phyloP scores from a whole-genome alignment of 1,140 invertebrate genomes.

The Zophobas morio region DNA sequence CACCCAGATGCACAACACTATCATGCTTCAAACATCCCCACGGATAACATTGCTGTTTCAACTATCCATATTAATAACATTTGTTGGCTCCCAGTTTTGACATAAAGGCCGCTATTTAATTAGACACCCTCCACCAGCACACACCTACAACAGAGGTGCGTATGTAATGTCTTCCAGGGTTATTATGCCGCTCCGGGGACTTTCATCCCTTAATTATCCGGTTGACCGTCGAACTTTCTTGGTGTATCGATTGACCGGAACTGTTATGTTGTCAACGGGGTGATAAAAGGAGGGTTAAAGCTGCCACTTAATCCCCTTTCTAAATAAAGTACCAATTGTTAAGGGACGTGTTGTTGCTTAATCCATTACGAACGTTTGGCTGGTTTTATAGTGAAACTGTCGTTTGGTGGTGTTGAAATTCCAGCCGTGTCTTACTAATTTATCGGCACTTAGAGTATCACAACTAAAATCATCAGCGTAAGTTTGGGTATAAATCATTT shows the following conservation, averaged over 20 bases:
- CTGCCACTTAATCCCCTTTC: slow-evolving; percentile 32
- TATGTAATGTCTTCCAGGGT: slow-evolving; percentile 31
- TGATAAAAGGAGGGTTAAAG: slow-evolving; percentile 22
- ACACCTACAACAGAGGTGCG: slow-evolving; percentile 4
- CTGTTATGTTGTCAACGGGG: slow-evolving; percentile 21
- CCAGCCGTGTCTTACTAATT: slow-evolving; percentile 22
- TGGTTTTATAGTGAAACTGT: slow-evolving; percentile 13
- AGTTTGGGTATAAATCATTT: slow-evolving; percentile 34
- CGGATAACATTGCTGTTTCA: too few species aligned
- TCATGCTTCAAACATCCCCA: too few species aligned
- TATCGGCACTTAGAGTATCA: slow-evolving; percentile 35
- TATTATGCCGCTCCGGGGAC: slow-evolving; percentile 16
- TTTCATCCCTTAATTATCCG: slow-evolving; percentile 32
- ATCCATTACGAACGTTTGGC: slow-evolving; percentile 18
- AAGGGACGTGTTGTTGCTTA: slow-evolving; percentile 23
- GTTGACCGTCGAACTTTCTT: slow-evolving; percentile 34
- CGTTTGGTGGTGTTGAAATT: slow-evolving; percentile 17
- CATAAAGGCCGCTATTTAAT: slow-evolving; percentile 33
- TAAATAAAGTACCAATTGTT: slow-evolving; percentile 38
- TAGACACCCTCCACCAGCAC: slow-evolving; percentile 2
- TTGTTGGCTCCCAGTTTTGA: background rate
- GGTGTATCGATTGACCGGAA: slow-evolving; percentile 31
- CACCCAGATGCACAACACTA: too few species aligned
- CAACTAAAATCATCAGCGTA: slow-evolving; percentile 30
- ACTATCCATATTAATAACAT: too few species aligned